These are phyloP conservation scores for Xylota segnis DNA, from an alignment of 2,888 invertebrate species.

Conservation along the genomic window DNA sequence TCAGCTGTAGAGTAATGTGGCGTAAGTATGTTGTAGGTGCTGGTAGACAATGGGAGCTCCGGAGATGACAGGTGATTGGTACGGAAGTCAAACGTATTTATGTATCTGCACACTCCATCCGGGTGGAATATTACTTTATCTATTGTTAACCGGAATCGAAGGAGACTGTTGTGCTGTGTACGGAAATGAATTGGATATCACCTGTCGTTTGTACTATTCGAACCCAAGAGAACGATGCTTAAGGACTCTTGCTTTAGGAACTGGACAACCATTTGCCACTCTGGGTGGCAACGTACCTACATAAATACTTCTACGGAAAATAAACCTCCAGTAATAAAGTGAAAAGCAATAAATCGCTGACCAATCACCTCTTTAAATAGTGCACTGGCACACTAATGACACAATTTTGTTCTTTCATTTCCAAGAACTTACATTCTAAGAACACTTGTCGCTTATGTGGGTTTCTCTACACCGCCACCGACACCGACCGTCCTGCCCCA, in stretches of 20 bases:
- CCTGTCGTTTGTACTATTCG: not conserved
- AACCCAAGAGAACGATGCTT: not conserved
- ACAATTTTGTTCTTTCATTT: conserved; percentile 13
- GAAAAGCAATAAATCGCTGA: not conserved
- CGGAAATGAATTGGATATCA: not conserved
- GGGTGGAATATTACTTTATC: not conserved
- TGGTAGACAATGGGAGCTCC: not conserved
- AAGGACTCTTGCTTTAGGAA: too few species aligned
- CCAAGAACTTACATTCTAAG: conserved; percentile 1
- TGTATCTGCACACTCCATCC: not conserved
- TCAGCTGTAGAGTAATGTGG: not conserved
- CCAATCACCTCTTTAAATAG: conserved; percentile 1
- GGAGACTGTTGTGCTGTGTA: not conserved
- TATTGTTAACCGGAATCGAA: not conserved
- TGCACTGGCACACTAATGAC: conserved; percentile 11
- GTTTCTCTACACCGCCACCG: not conserved
- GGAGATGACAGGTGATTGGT: conserved; percentile 1
- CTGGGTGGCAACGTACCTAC: too few species aligned
- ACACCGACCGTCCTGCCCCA: conserved; percentile 52
- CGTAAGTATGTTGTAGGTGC: not conserved
- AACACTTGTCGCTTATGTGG: conserved; percentile 10
- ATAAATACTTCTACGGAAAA: not conserved
- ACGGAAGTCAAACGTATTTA: conserved; percentile 1
- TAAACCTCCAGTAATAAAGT: not conserved
- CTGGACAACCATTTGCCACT: too few species aligned